phyloP scores from a whole-genome alignment of 2,797 vertebrate genomes.

The Alcedo atthis region DNA sequence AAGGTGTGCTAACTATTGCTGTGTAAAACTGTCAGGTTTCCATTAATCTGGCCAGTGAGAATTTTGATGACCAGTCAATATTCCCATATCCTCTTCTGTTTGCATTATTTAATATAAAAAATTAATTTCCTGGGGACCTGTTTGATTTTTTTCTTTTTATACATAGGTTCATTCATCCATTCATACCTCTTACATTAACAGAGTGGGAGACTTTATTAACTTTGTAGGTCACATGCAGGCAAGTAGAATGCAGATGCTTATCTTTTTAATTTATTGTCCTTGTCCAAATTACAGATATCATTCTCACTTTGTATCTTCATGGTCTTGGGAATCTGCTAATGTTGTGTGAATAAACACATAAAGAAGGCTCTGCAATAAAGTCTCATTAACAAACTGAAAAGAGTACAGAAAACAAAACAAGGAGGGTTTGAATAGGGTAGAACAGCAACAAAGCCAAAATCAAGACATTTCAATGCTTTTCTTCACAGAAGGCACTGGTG shows the following conservation, averaged over 20 bases:
- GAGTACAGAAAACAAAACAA: background rate
- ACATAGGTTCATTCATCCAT: background rate
- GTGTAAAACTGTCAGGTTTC: background rate
- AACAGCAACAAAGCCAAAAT: background rate
- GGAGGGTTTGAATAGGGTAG: background rate
- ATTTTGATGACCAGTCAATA: background rate
- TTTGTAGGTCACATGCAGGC: background rate
- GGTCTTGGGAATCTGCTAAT: background rate
- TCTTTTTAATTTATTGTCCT: background rate
- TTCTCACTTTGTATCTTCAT: background rate
- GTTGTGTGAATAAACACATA: background rate
- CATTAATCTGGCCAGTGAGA: background rate
- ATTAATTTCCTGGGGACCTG: background rate
- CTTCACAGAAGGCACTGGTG: background rate
- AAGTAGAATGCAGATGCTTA: background rate
- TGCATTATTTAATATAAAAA: background rate
- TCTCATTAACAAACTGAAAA: background rate
- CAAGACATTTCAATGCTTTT: background rate
- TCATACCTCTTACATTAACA: background rate
- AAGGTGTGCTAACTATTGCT: background rate
- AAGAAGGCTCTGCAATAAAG: background rate
- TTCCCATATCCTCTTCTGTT: background rate
- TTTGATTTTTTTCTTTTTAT: background rate
- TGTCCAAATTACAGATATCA: background rate
- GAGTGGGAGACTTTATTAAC: background rate